Conservation (phyloP, 1,140 invertebrate genomes). For the Drosophila miranda region DNA sequence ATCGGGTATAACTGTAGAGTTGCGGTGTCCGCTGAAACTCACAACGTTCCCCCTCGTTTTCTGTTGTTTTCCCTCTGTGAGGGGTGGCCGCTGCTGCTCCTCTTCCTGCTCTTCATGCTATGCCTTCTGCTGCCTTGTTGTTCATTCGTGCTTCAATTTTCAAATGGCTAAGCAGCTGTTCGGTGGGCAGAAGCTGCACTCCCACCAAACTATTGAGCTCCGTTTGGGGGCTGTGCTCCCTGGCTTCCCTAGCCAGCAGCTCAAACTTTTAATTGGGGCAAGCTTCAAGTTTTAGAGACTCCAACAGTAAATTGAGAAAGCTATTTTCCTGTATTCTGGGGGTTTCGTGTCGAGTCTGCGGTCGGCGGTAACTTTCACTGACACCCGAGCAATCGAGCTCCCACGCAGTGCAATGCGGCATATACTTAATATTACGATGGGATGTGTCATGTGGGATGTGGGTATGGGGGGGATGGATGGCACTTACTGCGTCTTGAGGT, state of each 20-base stretch:
- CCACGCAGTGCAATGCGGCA: slow-evolving; percentile 18
- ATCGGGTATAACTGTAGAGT: too few species aligned
- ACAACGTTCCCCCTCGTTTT: too few species aligned
- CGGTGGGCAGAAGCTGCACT: slow-evolving; percentile 43
- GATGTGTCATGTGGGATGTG: slow-evolving; percentile 5
- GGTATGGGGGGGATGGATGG: slow-evolving; percentile 21
- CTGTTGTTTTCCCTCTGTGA: slow-evolving; percentile 23
- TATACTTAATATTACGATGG: slow-evolving; percentile 52
- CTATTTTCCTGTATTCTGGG: too few species aligned
- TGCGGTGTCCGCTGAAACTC: too few species aligned
- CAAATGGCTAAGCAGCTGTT: slow-evolving; percentile 67
- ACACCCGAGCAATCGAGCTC: neutral
- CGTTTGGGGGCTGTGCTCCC: too few species aligned
- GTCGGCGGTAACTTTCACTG: slow-evolving; percentile 12
- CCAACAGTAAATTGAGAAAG: neutral
- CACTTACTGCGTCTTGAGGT: slow-evolving; percentile 67
- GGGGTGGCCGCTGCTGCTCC: slow-evolving; percentile 39
- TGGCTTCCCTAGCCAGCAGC: too few species aligned
- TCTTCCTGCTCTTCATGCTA: neutral
- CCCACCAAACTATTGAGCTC: slow-evolving; percentile 53
- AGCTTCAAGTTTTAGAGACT: too few species aligned
- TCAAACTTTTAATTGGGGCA: too few species aligned
- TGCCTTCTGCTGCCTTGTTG: slow-evolving; percentile 17
- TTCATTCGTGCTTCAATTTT: slow-evolving; percentile 66
- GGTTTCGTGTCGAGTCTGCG: neutral